A percentile compares a stretch with the other conserved stretches of the same genome.
Conservation (phyloP, 2,113 vertebrate species). For the Halcyon senegalensis region DNA sequence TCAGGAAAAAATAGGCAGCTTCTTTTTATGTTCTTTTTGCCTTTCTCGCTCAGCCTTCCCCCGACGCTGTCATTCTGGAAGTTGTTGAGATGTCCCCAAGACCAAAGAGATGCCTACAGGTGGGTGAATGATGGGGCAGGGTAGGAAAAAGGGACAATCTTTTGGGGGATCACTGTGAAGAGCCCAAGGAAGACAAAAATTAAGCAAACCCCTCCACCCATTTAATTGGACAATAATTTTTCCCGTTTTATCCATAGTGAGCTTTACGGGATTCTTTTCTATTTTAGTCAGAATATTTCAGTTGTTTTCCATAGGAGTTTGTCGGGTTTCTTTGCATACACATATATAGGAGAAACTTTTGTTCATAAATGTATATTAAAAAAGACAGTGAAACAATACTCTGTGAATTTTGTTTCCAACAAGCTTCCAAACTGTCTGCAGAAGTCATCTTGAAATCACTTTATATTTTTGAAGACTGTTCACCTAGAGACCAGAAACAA, state of each 20-base stretch:
- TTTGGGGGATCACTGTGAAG: neutral
- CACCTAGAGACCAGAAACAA: slow-evolving; percentile 6
- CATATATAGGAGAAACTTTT: neutral
- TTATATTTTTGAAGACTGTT: neutral
- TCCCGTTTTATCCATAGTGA: neutral
- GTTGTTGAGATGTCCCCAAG: neutral
- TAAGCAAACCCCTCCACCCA: neutral
- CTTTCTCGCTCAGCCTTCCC: neutral
- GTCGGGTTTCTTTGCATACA: neutral
- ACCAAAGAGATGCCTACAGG: neutral
- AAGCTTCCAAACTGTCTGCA: neutral
- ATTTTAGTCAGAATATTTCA: neutral
- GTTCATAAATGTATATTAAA: neutral
- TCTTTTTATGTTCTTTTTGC: neutral
- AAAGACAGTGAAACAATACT: slow-evolving; percentile 4
- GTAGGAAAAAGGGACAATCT: neutral
- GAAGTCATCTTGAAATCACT: slow-evolving; percentile 11
- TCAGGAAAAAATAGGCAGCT: neutral
- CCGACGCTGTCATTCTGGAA: neutral
- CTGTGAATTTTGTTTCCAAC: slow-evolving; percentile 4
- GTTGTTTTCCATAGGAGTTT: neutral
- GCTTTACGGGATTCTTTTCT: neutral
- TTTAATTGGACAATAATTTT: neutral
- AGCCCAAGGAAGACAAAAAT: neutral
- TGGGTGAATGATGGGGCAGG: neutral